These are phyloP conservation scores for Gavialis gangeticus DNA, from an alignment of 2,113 vertebrate species.

Conservation along the genomic window DNA sequence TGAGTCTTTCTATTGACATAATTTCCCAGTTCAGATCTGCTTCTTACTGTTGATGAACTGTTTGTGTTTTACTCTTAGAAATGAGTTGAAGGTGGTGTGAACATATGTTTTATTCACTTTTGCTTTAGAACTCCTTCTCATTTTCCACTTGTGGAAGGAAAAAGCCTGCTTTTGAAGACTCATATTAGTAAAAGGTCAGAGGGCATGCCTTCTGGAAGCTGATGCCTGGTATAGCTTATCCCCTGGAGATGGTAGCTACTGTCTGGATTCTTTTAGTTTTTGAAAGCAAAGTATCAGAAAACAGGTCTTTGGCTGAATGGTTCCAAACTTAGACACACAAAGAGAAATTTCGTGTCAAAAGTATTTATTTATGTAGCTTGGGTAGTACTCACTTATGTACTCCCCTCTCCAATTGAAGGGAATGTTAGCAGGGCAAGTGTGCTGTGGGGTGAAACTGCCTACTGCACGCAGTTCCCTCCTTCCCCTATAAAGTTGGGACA, in stretches of 20 bases:
- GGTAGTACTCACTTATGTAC: no score
- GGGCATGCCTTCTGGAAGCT: background rate
- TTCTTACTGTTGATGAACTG: background rate
- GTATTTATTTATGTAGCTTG: no score
- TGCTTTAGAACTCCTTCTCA: background rate
- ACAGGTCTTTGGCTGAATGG: background rate
- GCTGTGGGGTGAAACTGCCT: no score
- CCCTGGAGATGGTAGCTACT: background rate
- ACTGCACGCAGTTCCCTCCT: no score
- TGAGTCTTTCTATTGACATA: background rate
- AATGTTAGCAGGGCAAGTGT: no score
- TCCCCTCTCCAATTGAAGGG: no score
- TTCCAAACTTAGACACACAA: background rate
- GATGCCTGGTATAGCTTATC: background rate
- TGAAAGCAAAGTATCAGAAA: background rate
- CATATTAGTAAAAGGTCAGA: background rate
- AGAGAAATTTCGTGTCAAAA: background rate
- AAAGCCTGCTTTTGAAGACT: accelerated
- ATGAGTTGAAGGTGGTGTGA: background rate
- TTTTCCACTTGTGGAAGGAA: background rate
- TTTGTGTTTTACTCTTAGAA: background rate
- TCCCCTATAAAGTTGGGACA: no score
- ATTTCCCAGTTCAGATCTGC: no score
- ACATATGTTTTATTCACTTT: background rate
- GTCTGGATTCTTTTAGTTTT: background rate